Base-by-base conservation (phyloP, 2,113 vertebrate species). In the Trematocara marginatum region DNA sequence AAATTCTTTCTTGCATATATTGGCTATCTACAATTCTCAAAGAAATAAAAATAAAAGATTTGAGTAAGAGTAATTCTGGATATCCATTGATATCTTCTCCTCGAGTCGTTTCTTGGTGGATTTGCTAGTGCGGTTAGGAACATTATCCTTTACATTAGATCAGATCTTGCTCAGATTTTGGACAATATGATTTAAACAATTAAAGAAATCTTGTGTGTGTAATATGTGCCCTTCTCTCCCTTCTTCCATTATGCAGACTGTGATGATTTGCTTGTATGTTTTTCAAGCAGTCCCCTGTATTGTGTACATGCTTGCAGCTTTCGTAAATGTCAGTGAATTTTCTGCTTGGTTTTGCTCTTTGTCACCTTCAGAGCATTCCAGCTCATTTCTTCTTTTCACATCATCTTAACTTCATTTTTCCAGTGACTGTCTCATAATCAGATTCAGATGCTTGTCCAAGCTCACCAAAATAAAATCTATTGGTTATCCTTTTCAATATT, bases 271-370 rank as follows among this genome's bases (percentile, higher is more conserved):
- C 10, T 49, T 49, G 35, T 20, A n/a, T 16, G 7, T 69, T 85
- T 85, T 13, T 7, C 8, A 7, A 81, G 31, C 12, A n/a, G 18
- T 10, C 8, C n/a, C 9, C 42, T 2, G 40, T 45, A 53, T 52
- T 42, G 79, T 45, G 79, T 61, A 42, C 6, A 16, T 7, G 34
- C 81, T 66, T 16, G 11, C 10, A 79, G 26, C 64, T 23, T 87
- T 90, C 57, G 3, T 13, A 31, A 94, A 95, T 92, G 90, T 94
- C 94, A 93, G 45, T 90, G 92, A 88, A 71, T 92, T 90, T 92
- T 59, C 42, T 23, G 1, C 71, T 57, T 71, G 40, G 16, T 56
- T 61, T 78, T 79, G 12, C 18, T 31, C 35, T 74, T 79, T 69
- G 82, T 85, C 91, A 92, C 90, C 85, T 92, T 86, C 16, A 20